Conservation (phyloP, 2,113 vertebrate species). For the Pelecanus crispus region DNA sequence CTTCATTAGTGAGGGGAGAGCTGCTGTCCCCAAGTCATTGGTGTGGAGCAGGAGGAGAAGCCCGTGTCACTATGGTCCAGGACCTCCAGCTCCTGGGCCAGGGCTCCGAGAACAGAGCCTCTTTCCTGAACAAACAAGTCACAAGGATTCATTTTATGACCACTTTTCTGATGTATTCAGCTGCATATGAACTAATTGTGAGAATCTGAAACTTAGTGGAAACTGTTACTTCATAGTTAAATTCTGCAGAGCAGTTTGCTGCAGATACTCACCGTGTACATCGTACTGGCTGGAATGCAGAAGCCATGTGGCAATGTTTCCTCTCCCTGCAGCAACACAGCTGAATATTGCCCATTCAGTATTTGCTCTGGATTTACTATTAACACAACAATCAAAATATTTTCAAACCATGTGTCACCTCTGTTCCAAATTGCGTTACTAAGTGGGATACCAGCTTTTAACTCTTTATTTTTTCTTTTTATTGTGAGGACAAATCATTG, state of each 20-base stretch:
- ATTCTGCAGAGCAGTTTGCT: neutral
- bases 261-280: neutral
- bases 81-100: neutral
- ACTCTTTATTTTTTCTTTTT: neutral
- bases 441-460: neutral
- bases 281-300: neutral
- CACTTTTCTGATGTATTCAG: neutral
- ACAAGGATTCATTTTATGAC: neutral
- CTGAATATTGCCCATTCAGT: neutral
- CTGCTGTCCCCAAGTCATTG: neutral
- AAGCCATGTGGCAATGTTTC: neutral
- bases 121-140: neutral
- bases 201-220: neutral
- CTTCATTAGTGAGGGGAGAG: neutral
- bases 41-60: neutral
- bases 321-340: neutral
- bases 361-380: neutral
- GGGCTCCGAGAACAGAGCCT: neutral
- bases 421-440: neutral
- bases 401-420: neutral
- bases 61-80: accelerated
- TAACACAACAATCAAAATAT: neutral
- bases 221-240: neutral
- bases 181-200: neutral
- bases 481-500: neutral